Conservation (phyloP, 2,797 vertebrate genomes). For the Lithobates sylvaticus region DNA sequence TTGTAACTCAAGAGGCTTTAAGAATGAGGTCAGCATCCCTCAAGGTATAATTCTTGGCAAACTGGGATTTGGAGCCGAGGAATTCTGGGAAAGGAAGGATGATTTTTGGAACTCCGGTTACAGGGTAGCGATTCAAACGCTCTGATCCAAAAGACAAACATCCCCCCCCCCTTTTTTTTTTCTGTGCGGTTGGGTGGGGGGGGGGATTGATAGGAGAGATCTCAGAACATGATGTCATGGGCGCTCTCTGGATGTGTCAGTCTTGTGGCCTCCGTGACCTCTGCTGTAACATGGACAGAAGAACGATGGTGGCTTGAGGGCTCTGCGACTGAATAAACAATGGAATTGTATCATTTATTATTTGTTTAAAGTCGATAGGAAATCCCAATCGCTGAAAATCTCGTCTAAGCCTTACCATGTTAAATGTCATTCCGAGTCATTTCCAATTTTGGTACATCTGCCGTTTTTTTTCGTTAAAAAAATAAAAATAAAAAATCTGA, state of each 20-base stretch:
- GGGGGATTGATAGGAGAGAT: slow-evolving; percentile 8
- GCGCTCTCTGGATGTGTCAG: slow-evolving; percentile 25
- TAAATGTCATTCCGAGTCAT: too few relatives aligned
- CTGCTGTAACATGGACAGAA: neutral
- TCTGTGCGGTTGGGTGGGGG: neutral
- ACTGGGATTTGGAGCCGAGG: slow-evolving; percentile 33
- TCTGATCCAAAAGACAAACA: slow-evolving; percentile 36
- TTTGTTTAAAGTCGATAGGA: too few relatives aligned
- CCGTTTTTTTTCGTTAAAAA: too few relatives aligned
- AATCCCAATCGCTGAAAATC: too few relatives aligned
- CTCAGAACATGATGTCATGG: slow-evolving; percentile 39
- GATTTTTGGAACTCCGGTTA: slow-evolving; percentile 39
- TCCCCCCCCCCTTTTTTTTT: neutral
- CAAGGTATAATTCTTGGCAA: slow-evolving; percentile 57
- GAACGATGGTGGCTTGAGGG: neutral
- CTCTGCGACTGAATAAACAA: slow-evolving; percentile 24
- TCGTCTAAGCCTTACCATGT: too few relatives aligned
- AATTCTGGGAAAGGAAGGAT: slow-evolving; percentile 35
- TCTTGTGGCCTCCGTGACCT: neutral
- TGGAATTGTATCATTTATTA: neutral
- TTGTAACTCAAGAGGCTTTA: slow-evolving; percentile 56
- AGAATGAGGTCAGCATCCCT: slow-evolving; percentile 59
- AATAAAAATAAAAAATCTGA: too few relatives aligned
- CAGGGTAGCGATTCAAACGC: slow-evolving; percentile 1
- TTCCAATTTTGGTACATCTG: too few relatives aligned